Conservation (phyloP, 2,113 vertebrate genomes). For the Hypocryptadius cinnamomeus region DNA sequence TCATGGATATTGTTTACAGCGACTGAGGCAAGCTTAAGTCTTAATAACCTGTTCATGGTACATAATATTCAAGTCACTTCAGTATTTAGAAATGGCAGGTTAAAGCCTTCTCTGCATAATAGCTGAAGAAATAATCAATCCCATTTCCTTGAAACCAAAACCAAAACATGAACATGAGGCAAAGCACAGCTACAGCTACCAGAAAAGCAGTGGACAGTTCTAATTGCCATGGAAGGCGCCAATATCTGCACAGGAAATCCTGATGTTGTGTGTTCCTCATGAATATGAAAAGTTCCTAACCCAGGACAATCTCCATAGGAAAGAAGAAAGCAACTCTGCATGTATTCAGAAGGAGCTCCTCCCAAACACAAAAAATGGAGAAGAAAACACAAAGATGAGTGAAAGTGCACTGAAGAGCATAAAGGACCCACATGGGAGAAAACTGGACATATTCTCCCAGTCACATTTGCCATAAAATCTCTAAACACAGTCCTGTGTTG, state of each 20-base stretch:
- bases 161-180: not conserved
- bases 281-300: not conserved
- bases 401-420: not conserved
- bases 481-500: not conserved
- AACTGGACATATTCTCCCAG: not conserved
- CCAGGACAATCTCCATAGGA: not conserved
- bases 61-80: not conserved
- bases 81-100: not conserved
- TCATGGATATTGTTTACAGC: not conserved
- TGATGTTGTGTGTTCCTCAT: not conserved
- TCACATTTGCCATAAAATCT: not conserved
- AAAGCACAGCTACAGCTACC: not conserved
- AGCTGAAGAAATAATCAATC: not conserved
- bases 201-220: not conserved
- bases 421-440: not conserved
- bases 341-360: not conserved
- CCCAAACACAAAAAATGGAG: not conserved
- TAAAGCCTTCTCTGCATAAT: not conserved
- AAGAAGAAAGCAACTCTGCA: not conserved
- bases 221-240: not conserved
- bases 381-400: not conserved
- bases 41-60: not conserved
- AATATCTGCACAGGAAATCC: not conserved
- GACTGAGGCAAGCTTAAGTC: not conserved
- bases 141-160: not conserved